A percentile compares a stretch with the other conserved stretches of the same genome.
These are phyloP conservation scores for Nycticorax nycticorax DNA, from an alignment of 2,113 vertebrate genomes.

Conservation along the genomic window DNA sequence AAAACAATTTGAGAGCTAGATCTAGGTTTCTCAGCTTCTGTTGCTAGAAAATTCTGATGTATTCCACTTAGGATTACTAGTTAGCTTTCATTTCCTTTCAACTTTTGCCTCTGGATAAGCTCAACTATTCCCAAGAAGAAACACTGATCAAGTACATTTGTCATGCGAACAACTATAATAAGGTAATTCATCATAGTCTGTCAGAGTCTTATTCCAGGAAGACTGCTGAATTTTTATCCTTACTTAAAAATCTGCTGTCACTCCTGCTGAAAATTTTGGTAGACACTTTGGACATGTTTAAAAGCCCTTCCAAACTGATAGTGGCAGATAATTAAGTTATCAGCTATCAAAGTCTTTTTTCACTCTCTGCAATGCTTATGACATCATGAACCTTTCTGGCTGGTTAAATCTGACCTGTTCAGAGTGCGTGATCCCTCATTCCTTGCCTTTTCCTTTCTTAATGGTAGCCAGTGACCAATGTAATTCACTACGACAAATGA, in stretches of 20 bases:
- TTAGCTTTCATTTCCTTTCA: conserved; percentile 75
- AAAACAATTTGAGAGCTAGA: neutral
- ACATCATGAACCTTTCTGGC: conserved; percentile 39
- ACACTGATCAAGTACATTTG: conserved; percentile 80
- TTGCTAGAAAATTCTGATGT: conserved; percentile 64
- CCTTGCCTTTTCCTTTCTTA: conserved; percentile 3
- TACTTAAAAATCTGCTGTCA: conserved; percentile 78
- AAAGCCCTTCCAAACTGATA: conserved; percentile 75
- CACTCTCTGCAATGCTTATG: conserved; percentile 38
- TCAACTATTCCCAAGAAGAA: conserved; percentile 80
- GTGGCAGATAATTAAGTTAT: conserved; percentile 80
- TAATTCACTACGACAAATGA: conserved; percentile 69
- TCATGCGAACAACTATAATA: conserved; percentile 78
- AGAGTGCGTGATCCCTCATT: conserved; percentile 1
- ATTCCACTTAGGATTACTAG: conserved; percentile 66
- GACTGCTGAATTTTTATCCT: conserved; percentile 77
- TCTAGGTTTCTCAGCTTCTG: conserved; percentile 30
- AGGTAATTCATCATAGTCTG: conserved; percentile 84
- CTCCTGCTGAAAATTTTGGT: conserved; percentile 72
- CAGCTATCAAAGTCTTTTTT: conserved; percentile 39
- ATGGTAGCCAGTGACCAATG: conserved; percentile 27
- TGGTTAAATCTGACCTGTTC: conserved; percentile 53
- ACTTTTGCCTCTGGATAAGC: conserved; percentile 78
- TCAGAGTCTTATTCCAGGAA: conserved; percentile 76
- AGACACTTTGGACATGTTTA: conserved; percentile 77